Evolutionary conservation across 1,140 invertebrate species (phyloP).

Genomic region (Cotesia glomerata): DNA sequence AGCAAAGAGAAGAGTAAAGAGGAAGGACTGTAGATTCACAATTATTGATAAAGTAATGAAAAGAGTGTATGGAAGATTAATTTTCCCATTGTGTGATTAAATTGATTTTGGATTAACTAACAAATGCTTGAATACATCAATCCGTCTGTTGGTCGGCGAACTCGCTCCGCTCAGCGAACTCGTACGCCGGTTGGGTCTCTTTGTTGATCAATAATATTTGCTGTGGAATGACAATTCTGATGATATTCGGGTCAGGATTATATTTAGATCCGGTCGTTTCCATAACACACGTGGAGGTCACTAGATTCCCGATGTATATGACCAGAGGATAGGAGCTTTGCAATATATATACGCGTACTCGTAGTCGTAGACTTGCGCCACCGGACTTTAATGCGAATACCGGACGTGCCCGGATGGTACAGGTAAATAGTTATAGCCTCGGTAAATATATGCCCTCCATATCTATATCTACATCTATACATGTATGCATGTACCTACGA

Average conservation of each 20-base stretch:
- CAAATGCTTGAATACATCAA: slow-evolving; percentile 20
- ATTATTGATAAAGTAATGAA: not conserved
- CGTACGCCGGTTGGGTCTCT: not conserved
- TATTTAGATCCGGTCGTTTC: slow-evolving; percentile 18
- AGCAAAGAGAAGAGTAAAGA: not conserved
- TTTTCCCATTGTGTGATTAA: slow-evolving; percentile 11
- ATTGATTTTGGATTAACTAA: slow-evolving; percentile 27
- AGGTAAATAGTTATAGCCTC: no score
- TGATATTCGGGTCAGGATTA: slow-evolving; percentile 22
- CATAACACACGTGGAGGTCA: slow-evolving; percentile 5
- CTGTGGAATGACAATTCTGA: slow-evolving; percentile 22
- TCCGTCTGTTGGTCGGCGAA: no score
- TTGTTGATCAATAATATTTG: slow-evolving; percentile 30
- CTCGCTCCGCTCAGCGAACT: not conserved
- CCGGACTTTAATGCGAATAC: no score
- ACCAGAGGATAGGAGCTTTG: no score
- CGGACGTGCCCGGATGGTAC: no score
- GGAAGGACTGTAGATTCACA: not conserved
- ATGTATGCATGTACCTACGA: no score
- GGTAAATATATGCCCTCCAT: no score
- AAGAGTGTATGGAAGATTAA: slow-evolving; percentile 1
- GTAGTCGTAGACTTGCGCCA: no score
- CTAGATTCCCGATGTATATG: not conserved
- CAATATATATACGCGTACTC: no score
- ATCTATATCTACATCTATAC: no score